Percentiles rank a stretch among this genome's conserved stretches.
Evolutionary conservation across 1,140 invertebrate species (phyloP).

Genomic region (Panagrolaimus sp.): DNA sequence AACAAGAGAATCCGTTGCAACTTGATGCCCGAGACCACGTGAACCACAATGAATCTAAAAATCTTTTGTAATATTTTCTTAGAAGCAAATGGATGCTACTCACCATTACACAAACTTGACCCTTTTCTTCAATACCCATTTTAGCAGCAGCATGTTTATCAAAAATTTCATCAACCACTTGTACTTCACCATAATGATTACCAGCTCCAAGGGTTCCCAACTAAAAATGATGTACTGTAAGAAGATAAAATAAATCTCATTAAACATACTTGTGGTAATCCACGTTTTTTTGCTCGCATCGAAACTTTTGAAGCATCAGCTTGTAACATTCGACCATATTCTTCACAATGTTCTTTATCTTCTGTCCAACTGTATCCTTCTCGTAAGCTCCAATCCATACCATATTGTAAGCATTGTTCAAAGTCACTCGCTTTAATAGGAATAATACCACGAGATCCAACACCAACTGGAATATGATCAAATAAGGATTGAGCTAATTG

Average conservation of each 20-base stretch:
- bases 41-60: constrained; percentile 98
- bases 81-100: too few species aligned
- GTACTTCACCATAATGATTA: constrained; percentile 98
- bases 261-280: constrained; percentile 74
- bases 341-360: constrained; percentile 99
- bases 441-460: constrained; percentile 95
- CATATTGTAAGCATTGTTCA: constrained; percentile 79
- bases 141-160: constrained; percentile 92
- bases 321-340: constrained; percentile 97
- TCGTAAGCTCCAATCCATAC: constrained; percentile 98
- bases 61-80: too few species aligned
- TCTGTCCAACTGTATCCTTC: constrained; percentile 99
- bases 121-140: constrained; percentile 91
- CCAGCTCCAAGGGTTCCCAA: constrained; percentile 95
- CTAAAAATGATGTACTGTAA: too few species aligned
- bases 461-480: constrained; percentile 98
- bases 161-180: constrained; percentile 95
- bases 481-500: constrained; percentile 94
- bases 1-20: constrained; percentile 83
- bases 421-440: constrained; percentile 92
- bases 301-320: constrained; percentile 93
- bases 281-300: constrained; percentile 90
- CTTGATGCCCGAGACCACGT: constrained; percentile 97
- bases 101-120: constrained; percentile 97
- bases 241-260: too few species aligned